Base-by-base conservation (phyloP, 2,888 invertebrate genomes). In the Fragum fragum region DNA sequence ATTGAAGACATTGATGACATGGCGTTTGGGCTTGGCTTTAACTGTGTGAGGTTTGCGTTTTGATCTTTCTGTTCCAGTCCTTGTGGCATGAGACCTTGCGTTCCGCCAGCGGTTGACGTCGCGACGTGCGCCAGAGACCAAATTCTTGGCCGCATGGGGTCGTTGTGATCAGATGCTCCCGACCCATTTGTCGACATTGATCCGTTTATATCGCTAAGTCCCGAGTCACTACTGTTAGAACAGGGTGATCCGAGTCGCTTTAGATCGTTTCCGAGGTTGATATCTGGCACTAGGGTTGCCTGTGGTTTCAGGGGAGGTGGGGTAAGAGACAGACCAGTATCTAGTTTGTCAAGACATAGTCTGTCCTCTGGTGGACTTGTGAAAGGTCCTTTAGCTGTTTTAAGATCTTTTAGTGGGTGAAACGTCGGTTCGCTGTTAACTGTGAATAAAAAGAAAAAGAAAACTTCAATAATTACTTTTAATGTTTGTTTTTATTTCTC, bases 111-210 rank as follows among this genome's bases (percentile, higher is more conserved):
- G 55, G 86, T 90, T 72, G 93, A 93, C 1, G 93, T 93, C n/a
- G 93, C 93, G 21, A 92, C 91, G 81, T 93, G 92, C 18, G 93
- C 93, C 36, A 93, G 83, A 11, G 93, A 93, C 93, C 93, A 93
- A 74, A 93, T 93, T 66, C 92, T 87, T 14, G 93, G 93, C 73
- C 91, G 76, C 59, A 91, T 63, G 21, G 87, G 83, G 42, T 86
- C 88, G 63, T 63, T 79, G 53, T 74, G 84, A 63, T 86, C 87
- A 9, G 86, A 82, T 26, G 74, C 85, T n/a, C 73, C 85, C 9
- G 81, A 81, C 29, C 86, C 88, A 59, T 88, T 88, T 52, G 88
- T 87, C 32, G 89, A 81, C 79, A 90, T 88, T 55, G 89, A 87
- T 73, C 90, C 89, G 85, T 91, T 91, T 23, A 90, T 90, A 79